Conservation (phyloP, 2,888 invertebrate species). For the Dasypogon diadema region DNA sequence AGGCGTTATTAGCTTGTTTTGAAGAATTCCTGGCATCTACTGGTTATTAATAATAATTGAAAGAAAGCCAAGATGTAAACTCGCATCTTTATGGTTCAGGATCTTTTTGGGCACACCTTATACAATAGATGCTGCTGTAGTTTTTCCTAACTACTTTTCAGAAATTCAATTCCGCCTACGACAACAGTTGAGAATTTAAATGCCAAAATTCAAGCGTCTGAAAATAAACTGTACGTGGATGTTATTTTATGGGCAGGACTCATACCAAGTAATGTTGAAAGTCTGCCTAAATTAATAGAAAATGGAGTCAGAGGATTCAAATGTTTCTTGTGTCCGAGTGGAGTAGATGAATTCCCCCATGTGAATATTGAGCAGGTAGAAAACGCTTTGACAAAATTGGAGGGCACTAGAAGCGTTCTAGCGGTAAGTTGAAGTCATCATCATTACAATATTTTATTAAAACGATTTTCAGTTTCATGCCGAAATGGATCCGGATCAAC, state of each 20-base stretch:
- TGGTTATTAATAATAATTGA: no score
- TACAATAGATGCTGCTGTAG: no score
- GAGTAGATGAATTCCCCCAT: conserved; percentile 76
- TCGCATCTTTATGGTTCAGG: no score
- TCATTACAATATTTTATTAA: not conserved
- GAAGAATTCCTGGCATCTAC: no score
- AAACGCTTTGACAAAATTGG: conserved; percentile 71
- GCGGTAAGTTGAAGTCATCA: conserved; percentile 70
- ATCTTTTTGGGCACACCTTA: no score
- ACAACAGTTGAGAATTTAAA: conserved; percentile 73
- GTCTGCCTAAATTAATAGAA: conserved; percentile 71
- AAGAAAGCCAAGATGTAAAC: no score
- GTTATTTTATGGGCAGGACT: conserved; percentile 80
- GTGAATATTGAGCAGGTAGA: conserved; percentile 72
- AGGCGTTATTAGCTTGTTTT: no score
- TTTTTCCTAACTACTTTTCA: no score
- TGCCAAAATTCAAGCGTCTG: conserved; percentile 72
- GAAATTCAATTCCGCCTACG: conserved; percentile 77
- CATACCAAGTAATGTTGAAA: conserved; percentile 75
- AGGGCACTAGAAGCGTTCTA: conserved; percentile 72
- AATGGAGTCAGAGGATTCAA: conserved; percentile 78
- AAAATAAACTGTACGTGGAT: conserved; percentile 72
- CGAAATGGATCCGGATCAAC: conserved; percentile 71
- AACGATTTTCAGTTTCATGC: conserved; percentile 74
- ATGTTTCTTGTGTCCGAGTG: conserved; percentile 77